These are phyloP conservation scores for Lampris megalopsis DNA, from an alignment of 2,113 vertebrate species.

Conservation along the genomic window DNA sequence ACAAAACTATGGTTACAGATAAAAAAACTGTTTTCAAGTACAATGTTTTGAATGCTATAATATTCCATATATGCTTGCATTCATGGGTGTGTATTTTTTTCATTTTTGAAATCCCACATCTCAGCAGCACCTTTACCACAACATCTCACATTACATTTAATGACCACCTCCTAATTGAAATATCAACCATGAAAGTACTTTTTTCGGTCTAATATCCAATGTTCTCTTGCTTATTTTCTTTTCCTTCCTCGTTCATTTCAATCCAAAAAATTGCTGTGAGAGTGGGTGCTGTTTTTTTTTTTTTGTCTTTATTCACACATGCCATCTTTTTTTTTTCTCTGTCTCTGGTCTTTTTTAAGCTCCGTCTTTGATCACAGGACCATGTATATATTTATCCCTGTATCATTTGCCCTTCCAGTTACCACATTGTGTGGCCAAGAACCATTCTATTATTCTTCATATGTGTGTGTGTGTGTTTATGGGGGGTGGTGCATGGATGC, in stretches of 20 bases:
- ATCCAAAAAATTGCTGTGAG: not conserved
- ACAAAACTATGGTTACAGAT: too few relatives aligned
- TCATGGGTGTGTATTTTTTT: conserved; percentile 5
- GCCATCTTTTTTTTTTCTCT: conserved; percentile 1
- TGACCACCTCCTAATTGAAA: not conserved
- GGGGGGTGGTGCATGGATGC: too few relatives aligned
- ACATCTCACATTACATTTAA: not conserved
- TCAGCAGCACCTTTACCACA: not conserved
- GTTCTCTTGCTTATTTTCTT: not conserved
- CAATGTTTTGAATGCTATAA: too few relatives aligned
- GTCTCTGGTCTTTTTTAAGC: not conserved
- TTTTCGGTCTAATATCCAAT: not conserved
- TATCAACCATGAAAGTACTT: not conserved
- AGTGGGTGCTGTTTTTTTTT: not conserved
- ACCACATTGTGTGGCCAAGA: conserved; percentile 26
- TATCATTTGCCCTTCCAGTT: conserved; percentile 52
- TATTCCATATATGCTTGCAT: not conserved
- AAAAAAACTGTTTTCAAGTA: too few relatives aligned
- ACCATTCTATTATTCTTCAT: conserved; percentile 26
- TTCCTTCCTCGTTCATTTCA: not conserved
- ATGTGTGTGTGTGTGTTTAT: conserved; percentile 9
- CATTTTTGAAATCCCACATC: not conserved
- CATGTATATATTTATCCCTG: conserved; percentile 11
- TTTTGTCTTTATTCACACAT: not conserved
- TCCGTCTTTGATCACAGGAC: conserved; percentile 53